These are phyloP conservation scores for Acheta domesticus DNA, from an alignment of 2,888 invertebrate species.

Conservation along the genomic window DNA sequence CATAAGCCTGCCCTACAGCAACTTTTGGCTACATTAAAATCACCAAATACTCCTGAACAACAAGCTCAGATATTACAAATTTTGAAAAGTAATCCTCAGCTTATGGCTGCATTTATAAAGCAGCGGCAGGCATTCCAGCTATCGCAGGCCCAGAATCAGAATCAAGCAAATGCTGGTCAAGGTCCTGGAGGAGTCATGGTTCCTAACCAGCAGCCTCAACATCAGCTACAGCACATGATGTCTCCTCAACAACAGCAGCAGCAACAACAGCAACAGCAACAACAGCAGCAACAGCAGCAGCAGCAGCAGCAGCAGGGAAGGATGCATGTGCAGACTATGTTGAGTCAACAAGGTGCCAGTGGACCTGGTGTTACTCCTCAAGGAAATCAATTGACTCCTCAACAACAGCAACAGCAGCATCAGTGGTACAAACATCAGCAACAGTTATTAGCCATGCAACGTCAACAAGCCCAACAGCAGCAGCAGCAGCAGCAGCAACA, in stretches of 20 bases:
- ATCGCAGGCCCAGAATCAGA: conserved; percentile 46
- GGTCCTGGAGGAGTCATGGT: conserved; percentile 26
- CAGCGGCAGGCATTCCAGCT: conserved; percentile 63
- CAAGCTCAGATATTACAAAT: conserved; percentile 86
- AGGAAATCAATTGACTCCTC: conserved; percentile 43
- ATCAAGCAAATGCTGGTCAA: conserved; percentile 49
- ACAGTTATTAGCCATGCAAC: conserved; percentile 41
- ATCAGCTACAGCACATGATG: conserved; percentile 44
- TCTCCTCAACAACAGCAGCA: conserved; percentile 46
- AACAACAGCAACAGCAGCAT: conserved; percentile 48
- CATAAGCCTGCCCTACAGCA: conserved; percentile 73
- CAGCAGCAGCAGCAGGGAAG: conserved; percentile 45
- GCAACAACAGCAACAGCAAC: conserved; percentile 45
- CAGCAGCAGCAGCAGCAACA: conserved; percentile 50
- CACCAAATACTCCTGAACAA: conserved; percentile 86
- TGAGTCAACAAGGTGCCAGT: conserved; percentile 41
- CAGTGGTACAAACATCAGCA: conserved; percentile 47
- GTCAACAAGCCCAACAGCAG: conserved; percentile 37
- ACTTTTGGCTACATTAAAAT: conserved; percentile 84
- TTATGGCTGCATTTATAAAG: conserved; percentile 94
- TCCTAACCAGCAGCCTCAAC: conserved; percentile 45
- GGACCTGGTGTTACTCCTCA: conserved; percentile 40
- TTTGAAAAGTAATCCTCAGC: conserved; percentile 87
- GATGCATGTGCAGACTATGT: conserved; percentile 45
- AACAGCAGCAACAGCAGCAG: conserved; percentile 42